Base-by-base conservation (phyloP, 2,797 vertebrate species). In the Botia almorhae region DNA sequence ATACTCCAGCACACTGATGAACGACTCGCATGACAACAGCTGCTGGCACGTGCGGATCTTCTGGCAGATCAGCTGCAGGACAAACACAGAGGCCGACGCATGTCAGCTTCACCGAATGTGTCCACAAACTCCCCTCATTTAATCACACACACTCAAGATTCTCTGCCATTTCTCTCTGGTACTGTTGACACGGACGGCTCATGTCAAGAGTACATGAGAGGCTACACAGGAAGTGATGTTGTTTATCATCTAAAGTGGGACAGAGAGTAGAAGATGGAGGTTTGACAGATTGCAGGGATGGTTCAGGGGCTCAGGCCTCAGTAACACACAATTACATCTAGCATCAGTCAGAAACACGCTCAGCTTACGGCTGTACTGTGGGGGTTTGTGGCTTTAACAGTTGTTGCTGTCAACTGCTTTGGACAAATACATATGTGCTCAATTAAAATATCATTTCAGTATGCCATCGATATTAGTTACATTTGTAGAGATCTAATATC, bases 11-110 rank as follows among this genome's bases (percentile, higher is more conserved):
- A 95, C 89, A 76, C 82, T 93, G 1, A 91, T 87, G 82, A 96
- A 96, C 21, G 93, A 91, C 65, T 87, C 90, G 80, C 93, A 93
- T 87, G 86, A 80, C 46, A 90, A 93, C 75, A 96, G 93, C 91
- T 94, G 92, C 80, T 74, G 89, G 88, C 95, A 95, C 0, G 92
- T 94, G 82, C 80, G 89, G 88, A 94, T 95, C 89, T 96, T 95
- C 95, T 95, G 94, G 84, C 86, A 93, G 91, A 97, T 94, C 90
- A 97, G 92, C 95, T 96, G 94, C 43, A 94, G 94, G 85, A 91
- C 83, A 93, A 90, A 91, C 90, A 90, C 55, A 46, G 43, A 46
- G 43, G 10, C 43, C 78, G 78, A 73, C 80, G 74, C 87, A 81
- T 86, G 87, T 89, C 80, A 88, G 87, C 86, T 71, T 78, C 86